phyloP scores from a whole-genome alignment of 2,113 vertebrate species.

The Misgurnus anguillicaudatus region DNA sequence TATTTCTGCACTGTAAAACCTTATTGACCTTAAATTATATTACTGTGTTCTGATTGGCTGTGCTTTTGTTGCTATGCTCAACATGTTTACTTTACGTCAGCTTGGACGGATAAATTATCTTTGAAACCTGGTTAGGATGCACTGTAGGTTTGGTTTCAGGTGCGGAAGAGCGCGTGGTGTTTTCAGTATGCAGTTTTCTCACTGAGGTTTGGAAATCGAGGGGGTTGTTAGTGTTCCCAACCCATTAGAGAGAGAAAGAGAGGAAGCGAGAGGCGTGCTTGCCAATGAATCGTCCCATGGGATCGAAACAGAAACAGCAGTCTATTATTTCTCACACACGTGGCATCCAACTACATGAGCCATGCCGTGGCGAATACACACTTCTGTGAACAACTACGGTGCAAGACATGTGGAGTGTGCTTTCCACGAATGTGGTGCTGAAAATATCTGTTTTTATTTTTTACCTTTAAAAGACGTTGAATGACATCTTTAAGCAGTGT shows the following conservation, averaged over 20 bases:
- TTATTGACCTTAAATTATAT: neutral
- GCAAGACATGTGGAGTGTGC: neutral
- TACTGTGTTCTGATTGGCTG: neutral
- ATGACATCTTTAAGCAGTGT: too few species aligned
- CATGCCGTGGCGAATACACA: neutral
- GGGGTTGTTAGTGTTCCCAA: slow-evolving; percentile 14
- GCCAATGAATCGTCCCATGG: slow-evolving; percentile 33
- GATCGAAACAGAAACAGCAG: slow-evolving; percentile 40
- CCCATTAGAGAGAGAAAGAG: slow-evolving; percentile 41
- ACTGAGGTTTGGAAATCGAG: slow-evolving; percentile 18
- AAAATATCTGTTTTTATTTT: neutral
- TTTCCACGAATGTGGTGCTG: neutral
- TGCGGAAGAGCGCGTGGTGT: neutral
- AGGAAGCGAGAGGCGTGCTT: slow-evolving; percentile 37
- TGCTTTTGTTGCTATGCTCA: neutral
- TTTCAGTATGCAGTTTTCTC: slow-evolving; percentile 1
- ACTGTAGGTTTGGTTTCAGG: neutral
- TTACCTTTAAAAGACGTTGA: too few species aligned
- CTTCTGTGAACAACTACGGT: neutral
- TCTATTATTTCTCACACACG: slow-evolving; percentile 43
- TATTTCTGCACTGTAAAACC: neutral
- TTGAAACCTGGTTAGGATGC: neutral
- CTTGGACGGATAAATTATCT: neutral
- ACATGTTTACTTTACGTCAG: too few species aligned
- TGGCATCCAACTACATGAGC: slow-evolving; percentile 27